Percentiles rank a stretch among this genome's conserved stretches.
Conservation (phyloP, 2,113 vertebrate species). For the Takifugu bimaculatus region DNA sequence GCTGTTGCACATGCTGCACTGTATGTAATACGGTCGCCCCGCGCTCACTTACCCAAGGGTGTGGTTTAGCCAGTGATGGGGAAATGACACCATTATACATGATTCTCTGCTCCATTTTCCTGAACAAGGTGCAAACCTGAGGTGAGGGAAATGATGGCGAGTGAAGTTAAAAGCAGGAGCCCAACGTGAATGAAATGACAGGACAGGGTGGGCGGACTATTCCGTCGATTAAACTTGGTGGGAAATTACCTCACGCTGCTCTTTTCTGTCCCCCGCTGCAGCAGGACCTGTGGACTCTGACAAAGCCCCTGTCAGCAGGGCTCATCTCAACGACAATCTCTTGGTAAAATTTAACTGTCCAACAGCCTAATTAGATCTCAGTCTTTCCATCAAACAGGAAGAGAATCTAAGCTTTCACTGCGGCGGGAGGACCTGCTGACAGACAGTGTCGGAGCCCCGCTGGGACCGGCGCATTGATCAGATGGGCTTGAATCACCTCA, state of each 20-base stretch:
- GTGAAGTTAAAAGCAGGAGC: background rate
- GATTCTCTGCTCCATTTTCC: slow-evolving; percentile 1
- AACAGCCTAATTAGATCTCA: slow-evolving; percentile 60
- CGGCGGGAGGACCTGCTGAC: slow-evolving; percentile 54
- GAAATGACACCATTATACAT: slow-evolving; percentile 19
- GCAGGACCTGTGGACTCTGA: slow-evolving; percentile 36
- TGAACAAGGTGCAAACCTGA: too few species aligned
- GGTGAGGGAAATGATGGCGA: background rate
- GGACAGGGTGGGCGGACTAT: slow-evolving; percentile 1
- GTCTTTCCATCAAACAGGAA: slow-evolving; percentile 44
- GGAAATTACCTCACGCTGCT: slow-evolving; percentile 32
- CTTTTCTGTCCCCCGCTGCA: slow-evolving; percentile 28
- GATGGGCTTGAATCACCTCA: slow-evolving; percentile 39
- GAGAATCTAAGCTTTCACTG: slow-evolving; percentile 36
- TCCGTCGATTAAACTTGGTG: slow-evolving; percentile 17
- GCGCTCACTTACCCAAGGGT: slow-evolving; percentile 41
- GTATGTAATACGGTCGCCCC: slow-evolving; percentile 37
- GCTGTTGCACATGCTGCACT: slow-evolving; percentile 28
- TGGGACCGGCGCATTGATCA: slow-evolving; percentile 59
- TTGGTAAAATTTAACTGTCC: slow-evolving; percentile 53
- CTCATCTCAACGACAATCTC: slow-evolving; percentile 41
- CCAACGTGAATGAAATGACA: background rate
- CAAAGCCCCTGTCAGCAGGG: slow-evolving; percentile 40
- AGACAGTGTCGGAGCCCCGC: slow-evolving; percentile 30
- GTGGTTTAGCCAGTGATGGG: slow-evolving; percentile 28